phyloP scores from a whole-genome alignment of 1,140 invertebrate genomes.

The Homarus americanus region DNA sequence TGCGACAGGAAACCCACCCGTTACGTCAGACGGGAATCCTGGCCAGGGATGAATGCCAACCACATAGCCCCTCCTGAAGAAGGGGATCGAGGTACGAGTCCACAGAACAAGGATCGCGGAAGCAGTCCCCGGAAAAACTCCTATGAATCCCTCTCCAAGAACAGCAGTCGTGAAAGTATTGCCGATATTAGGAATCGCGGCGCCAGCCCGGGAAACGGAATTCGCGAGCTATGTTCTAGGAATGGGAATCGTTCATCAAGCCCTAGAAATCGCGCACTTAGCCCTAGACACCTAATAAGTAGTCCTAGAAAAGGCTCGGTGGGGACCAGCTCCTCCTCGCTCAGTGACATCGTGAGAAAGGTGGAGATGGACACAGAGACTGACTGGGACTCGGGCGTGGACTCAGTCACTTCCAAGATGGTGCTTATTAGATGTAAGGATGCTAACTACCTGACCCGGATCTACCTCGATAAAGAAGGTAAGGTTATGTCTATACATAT shows the following conservation, averaged over 20 bases:
- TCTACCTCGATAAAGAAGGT: slow-evolving; percentile 73
- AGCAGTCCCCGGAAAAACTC: slow-evolving; percentile 23
- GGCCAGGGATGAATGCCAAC: slow-evolving; percentile 42
- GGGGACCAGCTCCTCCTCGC: slow-evolving; percentile 17
- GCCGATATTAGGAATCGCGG: slow-evolving; percentile 1
- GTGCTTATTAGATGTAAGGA: slow-evolving; percentile 73
- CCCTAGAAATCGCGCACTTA: slow-evolving; percentile 29
- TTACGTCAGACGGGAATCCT: slow-evolving; percentile 57
- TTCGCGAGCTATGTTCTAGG: background rate
- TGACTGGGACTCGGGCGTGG: slow-evolving; percentile 71
- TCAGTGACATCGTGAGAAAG: slow-evolving; percentile 24
- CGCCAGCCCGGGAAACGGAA: slow-evolving; percentile 2
- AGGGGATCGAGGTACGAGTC: background rate
- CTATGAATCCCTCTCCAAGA: background rate
- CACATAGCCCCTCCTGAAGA: background rate
- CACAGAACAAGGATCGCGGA: background rate
- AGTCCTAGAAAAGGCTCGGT: slow-evolving; percentile 49
- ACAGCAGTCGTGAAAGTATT: slow-evolving; percentile 17
- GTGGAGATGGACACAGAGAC: slow-evolving; percentile 32
- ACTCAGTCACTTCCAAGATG: slow-evolving; percentile 72
- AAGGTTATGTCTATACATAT: background rate
- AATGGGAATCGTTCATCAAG: slow-evolving; percentile 3
- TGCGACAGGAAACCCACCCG: background rate
- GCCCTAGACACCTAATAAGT: slow-evolving; percentile 25
- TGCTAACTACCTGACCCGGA: slow-evolving; percentile 69